Percentiles rank a stretch among this genome's conserved stretches.
phyloP scores from a whole-genome alignment of 2,113 vertebrate genomes.

The Gambusia holbrooki region DNA sequence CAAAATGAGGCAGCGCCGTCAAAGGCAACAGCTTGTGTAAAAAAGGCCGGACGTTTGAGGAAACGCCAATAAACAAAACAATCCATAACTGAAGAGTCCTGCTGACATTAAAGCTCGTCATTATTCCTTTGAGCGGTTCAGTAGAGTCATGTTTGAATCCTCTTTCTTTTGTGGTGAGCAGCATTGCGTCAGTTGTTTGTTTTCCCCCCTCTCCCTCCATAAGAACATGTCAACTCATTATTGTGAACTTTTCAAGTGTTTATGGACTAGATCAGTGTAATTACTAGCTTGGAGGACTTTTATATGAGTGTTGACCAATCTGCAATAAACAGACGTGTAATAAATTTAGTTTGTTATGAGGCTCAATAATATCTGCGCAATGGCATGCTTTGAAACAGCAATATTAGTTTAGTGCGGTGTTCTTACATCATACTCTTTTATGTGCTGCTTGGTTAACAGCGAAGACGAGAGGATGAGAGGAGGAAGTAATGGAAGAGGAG shows the following conservation, averaged over 20 bases:
- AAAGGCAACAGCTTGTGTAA: constrained; percentile 48
- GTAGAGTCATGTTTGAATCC: constrained; percentile 78
- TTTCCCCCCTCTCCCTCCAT: constrained; percentile 49
- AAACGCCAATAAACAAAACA: constrained; percentile 70
- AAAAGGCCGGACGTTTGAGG: constrained; percentile 71
- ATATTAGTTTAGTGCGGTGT: constrained; percentile 62
- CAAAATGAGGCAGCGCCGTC: constrained; percentile 30
- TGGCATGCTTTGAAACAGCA: constrained; percentile 57
- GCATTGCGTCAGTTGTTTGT: constrained; percentile 35
- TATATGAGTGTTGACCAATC: constrained; percentile 39
- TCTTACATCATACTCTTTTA: constrained; percentile 76
- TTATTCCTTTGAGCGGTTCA: constrained; percentile 76
- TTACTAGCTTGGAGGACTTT: constrained; percentile 32
- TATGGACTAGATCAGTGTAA: constrained; percentile 63
- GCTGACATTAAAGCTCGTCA: constrained; percentile 75
- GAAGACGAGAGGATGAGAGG: constrained; percentile 37
- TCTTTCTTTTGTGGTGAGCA: constrained; percentile 47
- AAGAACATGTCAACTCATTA: constrained; percentile 47
- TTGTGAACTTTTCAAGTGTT: constrained; percentile 57
- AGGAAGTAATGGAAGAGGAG: constrained; percentile 9
- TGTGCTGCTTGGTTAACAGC: constrained; percentile 64
- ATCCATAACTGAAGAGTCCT: constrained; percentile 77
- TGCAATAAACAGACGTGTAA: constrained; percentile 53
- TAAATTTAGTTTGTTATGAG: constrained; percentile 58
- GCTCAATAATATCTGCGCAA: constrained; percentile 54